Conservation (phyloP, 1,140 invertebrate genomes). For the Drosophila mayri region DNA sequence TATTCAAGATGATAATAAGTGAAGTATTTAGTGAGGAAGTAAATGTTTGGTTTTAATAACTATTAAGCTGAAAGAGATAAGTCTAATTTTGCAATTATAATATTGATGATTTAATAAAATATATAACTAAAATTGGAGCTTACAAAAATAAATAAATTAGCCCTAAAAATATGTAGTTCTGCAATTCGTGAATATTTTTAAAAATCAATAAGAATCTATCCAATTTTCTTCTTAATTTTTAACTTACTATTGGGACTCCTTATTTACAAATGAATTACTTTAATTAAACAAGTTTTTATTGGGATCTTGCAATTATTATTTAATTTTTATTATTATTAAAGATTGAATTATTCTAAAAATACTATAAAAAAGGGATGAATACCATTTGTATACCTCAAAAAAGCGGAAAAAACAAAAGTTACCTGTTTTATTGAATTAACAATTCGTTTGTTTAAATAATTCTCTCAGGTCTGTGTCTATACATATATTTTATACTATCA, state of each 20-base stretch:
- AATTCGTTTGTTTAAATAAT: neutral
- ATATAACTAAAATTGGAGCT: neutral
- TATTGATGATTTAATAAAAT: neutral
- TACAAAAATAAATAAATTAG: neutral
- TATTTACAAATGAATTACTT: too few species aligned
- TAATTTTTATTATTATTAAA: too few species aligned
- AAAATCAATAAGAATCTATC: neutral
- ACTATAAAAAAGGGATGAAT: neutral
- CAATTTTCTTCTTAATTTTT: neutral
- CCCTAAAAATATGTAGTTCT: neutral
- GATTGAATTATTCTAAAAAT: too few species aligned
- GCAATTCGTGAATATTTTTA: neutral
- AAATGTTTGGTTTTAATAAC: neutral
- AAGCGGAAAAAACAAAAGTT: neutral
- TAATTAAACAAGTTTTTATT: too few species aligned
- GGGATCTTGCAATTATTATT: neutral
- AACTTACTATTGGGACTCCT: neutral
- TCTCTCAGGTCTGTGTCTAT: neutral
- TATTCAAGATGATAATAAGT: neutral
- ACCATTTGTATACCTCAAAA: neutral
- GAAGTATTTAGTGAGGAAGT: neutral
- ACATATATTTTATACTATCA: neutral
- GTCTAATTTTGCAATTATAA: neutral
- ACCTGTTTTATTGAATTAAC: neutral
- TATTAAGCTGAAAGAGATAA: neutral